Evolutionary conservation across 1,140 invertebrate species (phyloP), one percentile per base, ranked within the genome.

Genomic region (Antheraea pernyi): DNA sequence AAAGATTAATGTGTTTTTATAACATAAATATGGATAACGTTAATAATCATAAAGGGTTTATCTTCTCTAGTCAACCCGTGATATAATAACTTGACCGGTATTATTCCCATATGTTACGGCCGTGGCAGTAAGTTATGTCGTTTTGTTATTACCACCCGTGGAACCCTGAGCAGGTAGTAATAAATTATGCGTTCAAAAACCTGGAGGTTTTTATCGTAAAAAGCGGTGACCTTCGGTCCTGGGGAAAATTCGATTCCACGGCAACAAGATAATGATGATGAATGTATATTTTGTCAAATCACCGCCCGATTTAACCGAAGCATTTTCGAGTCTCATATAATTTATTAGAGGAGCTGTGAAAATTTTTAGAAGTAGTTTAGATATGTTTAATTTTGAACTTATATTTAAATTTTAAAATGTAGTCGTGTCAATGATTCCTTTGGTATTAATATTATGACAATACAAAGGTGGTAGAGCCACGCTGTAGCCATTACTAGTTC

Each of bases 141-240:
- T 19, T 37, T 63, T 22, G n/a, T 63, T 36, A 37, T 30, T 36
- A 22, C 19, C 19, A 5, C 7, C 61, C 11, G 37, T 18, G 7
- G 61, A n/a, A 63, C 30, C 61, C 61, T 37, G 7, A 63, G 19
- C 36, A 65, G 39, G 19, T 39, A 48, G 39, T 65, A 65, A 65
- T 65, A 46, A 65, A 65, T 65, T 65, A 65, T 65, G 19, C 64
- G 39, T 65, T 19, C 64, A 65, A 65, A 48, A 48, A 65, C 46
- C 64, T 65, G 37, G 22, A 65, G 64, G 46, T 53, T 48, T 65
- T 65, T 65, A 10, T 65, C 46, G 10, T 19, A 19, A 61, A 18
- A 19, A 36, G 18, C 64, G 18, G 18, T 53, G 37, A 65, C 64
- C 64, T 65, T 46, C 5, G 46, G 11, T 6, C 16, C 46, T 53